Percentiles rank a stretch among this genome's conserved stretches.
These are phyloP conservation scores for Platanista minor DNA, from an alignment of 2,113 vertebrate species.

Conservation along the genomic window DNA sequence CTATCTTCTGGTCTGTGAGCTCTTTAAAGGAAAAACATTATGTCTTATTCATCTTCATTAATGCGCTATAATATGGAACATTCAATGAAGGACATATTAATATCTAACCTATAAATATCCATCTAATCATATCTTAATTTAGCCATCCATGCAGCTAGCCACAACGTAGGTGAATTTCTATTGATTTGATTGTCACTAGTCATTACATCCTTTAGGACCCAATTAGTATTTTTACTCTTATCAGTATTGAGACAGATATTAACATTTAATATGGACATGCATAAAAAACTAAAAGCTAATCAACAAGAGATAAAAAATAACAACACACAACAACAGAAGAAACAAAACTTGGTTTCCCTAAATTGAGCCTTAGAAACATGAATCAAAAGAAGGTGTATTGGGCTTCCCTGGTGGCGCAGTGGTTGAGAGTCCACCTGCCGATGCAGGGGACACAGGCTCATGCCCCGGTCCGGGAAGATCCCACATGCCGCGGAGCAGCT, in stretches of 20 bases:
- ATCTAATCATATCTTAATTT: conserved; percentile 2
- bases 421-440: too few relatives aligned
- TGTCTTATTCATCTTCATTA: not conserved
- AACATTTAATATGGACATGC: not conserved
- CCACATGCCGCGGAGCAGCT: too few relatives aligned
- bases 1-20: not conserved
- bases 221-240: conserved; percentile 1
- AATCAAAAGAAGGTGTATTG: not conserved
- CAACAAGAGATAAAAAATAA: not conserved
- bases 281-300: not conserved
- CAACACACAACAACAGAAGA: not conserved
- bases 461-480: too few relatives aligned
- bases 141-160: not conserved
- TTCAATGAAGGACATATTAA: conserved; percentile 37
- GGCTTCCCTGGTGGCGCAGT: too few relatives aligned
- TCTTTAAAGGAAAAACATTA: conserved; percentile 6
- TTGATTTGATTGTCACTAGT: not conserved
- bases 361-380: not conserved
- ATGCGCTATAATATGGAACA: not conserved
- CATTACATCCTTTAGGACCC: not conserved
- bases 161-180: not conserved
- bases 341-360: not conserved
- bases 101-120: not conserved
- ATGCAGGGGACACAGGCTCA: too few relatives aligned
- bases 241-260: not conserved